phyloP scores from a whole-genome alignment of 2,888 invertebrate species.

The Stenurella melanura region DNA sequence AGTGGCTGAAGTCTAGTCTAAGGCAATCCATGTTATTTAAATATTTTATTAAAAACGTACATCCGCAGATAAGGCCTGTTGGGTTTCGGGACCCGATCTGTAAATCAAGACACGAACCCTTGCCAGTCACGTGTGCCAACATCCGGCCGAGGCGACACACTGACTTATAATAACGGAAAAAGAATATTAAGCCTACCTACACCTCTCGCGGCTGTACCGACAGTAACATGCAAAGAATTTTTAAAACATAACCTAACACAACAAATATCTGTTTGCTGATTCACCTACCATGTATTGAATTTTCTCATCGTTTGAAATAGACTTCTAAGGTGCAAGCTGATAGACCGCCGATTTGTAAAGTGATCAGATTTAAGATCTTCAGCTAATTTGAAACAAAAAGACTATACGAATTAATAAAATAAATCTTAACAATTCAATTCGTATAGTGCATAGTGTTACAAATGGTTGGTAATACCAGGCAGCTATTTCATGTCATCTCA shows the following conservation, averaged over 20 bases:
- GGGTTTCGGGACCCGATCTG: conserved; percentile 53
- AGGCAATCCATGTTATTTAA: conserved; percentile 36
- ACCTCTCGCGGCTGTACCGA: conserved; percentile 50
- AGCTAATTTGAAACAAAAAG: neutral
- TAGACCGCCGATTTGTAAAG: neutral
- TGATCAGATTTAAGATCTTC: neutral
- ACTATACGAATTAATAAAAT: neutral
- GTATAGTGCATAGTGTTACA: too few relatives aligned
- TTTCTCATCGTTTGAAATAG: neutral
- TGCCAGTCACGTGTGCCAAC: conserved; percentile 70
- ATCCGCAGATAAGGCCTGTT: conserved; percentile 52
- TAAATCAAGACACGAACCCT: conserved; percentile 68
- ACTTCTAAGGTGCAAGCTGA: too few relatives aligned
- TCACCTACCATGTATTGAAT: neutral
- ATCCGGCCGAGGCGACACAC: conserved; percentile 71
- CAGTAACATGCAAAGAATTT: conserved; percentile 57
- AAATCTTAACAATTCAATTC: neutral
- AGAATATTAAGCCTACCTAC: conserved; percentile 56
- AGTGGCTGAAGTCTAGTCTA: conserved; percentile 40
- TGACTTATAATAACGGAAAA: conserved; percentile 72
- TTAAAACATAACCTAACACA: conserved; percentile 60
- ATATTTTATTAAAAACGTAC: conserved; percentile 46
- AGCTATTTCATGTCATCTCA: too few relatives aligned
- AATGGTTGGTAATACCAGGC: too few relatives aligned
- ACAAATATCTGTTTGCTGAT: conserved; percentile 53